A percentile compares a stretch with the other conserved stretches of the same genome.
These are phyloP conservation scores for Sebastes jordani DNA, from an alignment of 2,797 vertebrate species.

Conservation along the genomic window DNA sequence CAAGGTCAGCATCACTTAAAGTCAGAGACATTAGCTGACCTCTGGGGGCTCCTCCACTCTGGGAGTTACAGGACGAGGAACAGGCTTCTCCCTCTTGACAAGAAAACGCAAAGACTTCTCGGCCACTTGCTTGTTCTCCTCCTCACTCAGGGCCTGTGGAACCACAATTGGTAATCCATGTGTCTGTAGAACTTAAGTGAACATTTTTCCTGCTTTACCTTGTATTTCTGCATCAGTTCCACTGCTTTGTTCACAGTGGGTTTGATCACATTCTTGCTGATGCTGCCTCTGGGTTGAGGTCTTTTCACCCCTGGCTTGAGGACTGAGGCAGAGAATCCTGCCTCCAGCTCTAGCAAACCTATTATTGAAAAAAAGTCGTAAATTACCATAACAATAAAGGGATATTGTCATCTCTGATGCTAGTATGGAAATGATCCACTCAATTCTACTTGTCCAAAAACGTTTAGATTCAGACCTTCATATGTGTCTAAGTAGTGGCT, in stretches of 20 bases:
- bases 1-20: background rate
- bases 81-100: slow-evolving; percentile 78
- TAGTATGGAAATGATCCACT: background rate
- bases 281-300: slow-evolving; percentile 68
- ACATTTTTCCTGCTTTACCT: slow-evolving; percentile 78
- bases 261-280: slow-evolving; percentile 66
- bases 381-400: background rate
- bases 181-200: background rate
- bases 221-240: slow-evolving; percentile 81
- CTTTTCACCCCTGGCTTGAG: slow-evolving; percentile 68
- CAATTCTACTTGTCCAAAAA: background rate
- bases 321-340: slow-evolving; percentile 76
- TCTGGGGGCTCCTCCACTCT: slow-evolving; percentile 79
- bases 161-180: background rate
- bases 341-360: slow-evolving; percentile 89
- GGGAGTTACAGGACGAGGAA: slow-evolving; percentile 84
- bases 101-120: slow-evolving; percentile 74
- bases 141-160: slow-evolving; percentile 81
- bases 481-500: slow-evolving; percentile 86
- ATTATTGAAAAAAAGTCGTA: slow-evolving; percentile 1
- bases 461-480: slow-evolving; percentile 82
- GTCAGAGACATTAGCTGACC: slow-evolving; percentile 68
- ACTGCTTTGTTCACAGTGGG: slow-evolving; percentile 71
- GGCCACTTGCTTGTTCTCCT: slow-evolving; percentile 66
- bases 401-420: background rate